Evolutionary conservation across 2,888 invertebrate genomes (phyloP), one percentile per base, ranked within the genome.

Genomic region (Zele albiditarsus): DNA sequence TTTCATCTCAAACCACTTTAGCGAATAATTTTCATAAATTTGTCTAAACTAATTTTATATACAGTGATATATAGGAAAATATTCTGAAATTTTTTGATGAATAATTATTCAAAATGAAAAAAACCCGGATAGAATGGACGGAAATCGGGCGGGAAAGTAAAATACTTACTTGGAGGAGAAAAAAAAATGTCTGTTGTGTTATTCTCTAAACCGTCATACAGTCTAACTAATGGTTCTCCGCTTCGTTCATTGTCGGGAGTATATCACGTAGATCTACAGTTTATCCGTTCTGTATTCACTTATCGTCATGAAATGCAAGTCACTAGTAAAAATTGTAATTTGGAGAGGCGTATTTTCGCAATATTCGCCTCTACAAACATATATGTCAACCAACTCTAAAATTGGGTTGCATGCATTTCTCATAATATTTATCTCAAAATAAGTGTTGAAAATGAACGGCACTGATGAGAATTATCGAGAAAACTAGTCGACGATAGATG

Each of bases 1-100:
- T 20, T 42, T 79, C 68, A 67, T 74, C 75, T 77, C 76, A 75
- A 80, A 82, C 80, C 83, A 83, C 81, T 79, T 82, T 81, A 82
- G 81, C 81, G 81, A 83, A 70, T 27, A 76, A 60, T 66, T 20
- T n/a, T 27, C 20, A 28, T 14, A 60, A 3, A 25, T 58, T 58
- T 20, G n/a, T 12, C 57, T 23, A 28, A 58, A 33, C 23, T 31
- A 28, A 53, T 8, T 16, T n/a, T 28, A 57, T 58, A 10, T n/a
- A 63, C 42, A 67, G 14, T 53, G 57, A 58, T 14, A 12, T 14
- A n/a, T 25, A 12, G 23, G 14, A 23, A 38, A 20, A 20, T 53
- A 20, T 53, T 72, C 53, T 38, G 57, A 33, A 10, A 20, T 58
- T 4, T 23, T 5, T 12, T 12, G 3, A 25, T 10, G 25, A 23